These are phyloP conservation scores for Melanotaenia nigrans DNA, from an alignment of 2,797 vertebrate genomes.

Conservation along the genomic window DNA sequence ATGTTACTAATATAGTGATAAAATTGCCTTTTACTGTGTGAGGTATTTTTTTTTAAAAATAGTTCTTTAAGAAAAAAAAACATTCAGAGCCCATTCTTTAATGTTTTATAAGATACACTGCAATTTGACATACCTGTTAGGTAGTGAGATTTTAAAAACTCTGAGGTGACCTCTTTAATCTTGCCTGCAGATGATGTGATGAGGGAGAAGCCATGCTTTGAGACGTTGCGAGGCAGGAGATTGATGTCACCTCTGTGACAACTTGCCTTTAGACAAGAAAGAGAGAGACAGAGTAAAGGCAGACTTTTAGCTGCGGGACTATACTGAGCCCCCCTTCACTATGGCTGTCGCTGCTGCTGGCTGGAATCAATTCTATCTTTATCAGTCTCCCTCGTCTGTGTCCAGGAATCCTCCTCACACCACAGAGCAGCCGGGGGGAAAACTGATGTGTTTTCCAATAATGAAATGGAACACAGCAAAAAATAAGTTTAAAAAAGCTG, in stretches of 20 bases:
- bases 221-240: slow-evolving; percentile 80
- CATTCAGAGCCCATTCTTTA: neutral
- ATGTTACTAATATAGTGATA: neutral
- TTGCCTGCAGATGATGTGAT: slow-evolving; percentile 81
- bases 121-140: slow-evolving; percentile 68
- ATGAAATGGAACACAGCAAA: slow-evolving; percentile 85
- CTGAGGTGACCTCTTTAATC: slow-evolving; percentile 84
- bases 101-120: neutral
- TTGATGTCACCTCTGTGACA: slow-evolving; percentile 83
- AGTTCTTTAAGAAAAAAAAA: neutral
- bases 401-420: slow-evolving; percentile 82
- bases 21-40: neutral
- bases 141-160: slow-evolving; percentile 69
- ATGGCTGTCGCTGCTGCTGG: slow-evolving; percentile 75
- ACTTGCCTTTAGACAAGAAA: slow-evolving; percentile 77
- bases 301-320: slow-evolving; percentile 82
- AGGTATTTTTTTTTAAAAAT: neutral
- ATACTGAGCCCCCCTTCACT: slow-evolving; percentile 77
- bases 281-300: slow-evolving; percentile 55
- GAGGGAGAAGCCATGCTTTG: slow-evolving; percentile 75
- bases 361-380: slow-evolving; percentile 88
- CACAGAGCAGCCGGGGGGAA: slow-evolving; percentile 69
- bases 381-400: slow-evolving; percentile 83
- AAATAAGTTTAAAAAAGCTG: slow-evolving; percentile 82
- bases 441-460: slow-evolving; percentile 87